phyloP scores from a whole-genome alignment of 1,140 invertebrate genomes.

The Magallana ariakensis region DNA sequence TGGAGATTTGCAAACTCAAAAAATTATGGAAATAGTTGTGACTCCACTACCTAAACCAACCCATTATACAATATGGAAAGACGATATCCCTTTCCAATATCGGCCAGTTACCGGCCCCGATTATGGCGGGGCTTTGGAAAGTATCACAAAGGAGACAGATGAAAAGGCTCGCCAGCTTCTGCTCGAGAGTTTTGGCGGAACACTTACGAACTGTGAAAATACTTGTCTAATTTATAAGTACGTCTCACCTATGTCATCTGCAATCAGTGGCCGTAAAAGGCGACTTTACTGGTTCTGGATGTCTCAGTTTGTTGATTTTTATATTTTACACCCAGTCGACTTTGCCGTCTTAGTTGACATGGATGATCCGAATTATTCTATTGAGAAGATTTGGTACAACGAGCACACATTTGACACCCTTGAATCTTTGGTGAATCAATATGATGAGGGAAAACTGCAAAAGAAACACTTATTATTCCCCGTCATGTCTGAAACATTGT shows the following conservation, averaged over 20 bases:
- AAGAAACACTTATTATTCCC: constrained; percentile 61
- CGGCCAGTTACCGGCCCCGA: constrained; percentile 59
- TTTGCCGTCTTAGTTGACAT: constrained; percentile 63
- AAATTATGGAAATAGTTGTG: constrained; percentile 68
- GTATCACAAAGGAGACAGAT: background rate
- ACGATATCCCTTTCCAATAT: constrained; percentile 49
- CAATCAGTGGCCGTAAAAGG: constrained; percentile 47
- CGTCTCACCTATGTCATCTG: constrained; percentile 56
- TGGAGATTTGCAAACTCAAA: constrained; percentile 65
- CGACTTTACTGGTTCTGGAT: constrained; percentile 65
- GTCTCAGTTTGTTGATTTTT: constrained; percentile 55
- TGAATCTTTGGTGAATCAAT: constrained; percentile 56
- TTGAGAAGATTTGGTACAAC: constrained; percentile 63
- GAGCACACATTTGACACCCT: constrained; percentile 56
- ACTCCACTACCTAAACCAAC: constrained; percentile 64
- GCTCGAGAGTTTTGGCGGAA: constrained; percentile 65
- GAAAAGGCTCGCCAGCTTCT: constrained; percentile 54
- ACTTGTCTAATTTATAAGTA: constrained; percentile 61
- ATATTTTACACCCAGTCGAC: constrained; percentile 59
- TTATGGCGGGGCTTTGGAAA: background rate
- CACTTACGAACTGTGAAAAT: constrained; percentile 62
- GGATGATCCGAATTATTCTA: constrained; percentile 51
- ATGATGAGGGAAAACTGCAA: constrained; percentile 51
- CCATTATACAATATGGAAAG: background rate
- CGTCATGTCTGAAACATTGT: constrained; percentile 43